Conservation (phyloP, 1,140 invertebrate species). For the Centruroides vittatus region DNA sequence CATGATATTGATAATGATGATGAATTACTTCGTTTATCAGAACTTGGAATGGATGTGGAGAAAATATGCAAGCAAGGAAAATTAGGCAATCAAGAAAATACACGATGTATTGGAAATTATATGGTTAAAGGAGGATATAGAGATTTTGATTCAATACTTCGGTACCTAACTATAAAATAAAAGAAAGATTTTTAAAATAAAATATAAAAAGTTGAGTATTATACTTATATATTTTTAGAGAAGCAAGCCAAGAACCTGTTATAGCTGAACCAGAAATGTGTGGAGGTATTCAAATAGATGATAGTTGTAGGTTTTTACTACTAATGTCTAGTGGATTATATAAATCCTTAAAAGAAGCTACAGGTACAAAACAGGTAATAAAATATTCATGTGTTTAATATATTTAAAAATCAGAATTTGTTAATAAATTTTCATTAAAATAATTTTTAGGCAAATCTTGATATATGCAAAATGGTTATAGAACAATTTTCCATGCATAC, state of each 20-base stretch:
- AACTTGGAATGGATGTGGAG: conserved; percentile 50
- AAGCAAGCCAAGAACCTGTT: conserved; percentile 57
- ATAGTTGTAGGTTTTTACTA: conserved; percentile 65
- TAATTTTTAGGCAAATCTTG: conserved; percentile 49
- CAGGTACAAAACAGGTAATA: conserved; percentile 38
- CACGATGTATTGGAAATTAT: conserved; percentile 75
- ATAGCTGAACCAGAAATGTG: conserved; percentile 68
- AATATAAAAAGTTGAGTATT: background rate
- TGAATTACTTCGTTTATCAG: conserved; percentile 55
- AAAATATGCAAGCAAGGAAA: conserved; percentile 41
- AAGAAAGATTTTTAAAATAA: background rate
- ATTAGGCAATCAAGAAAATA: conserved; percentile 37
- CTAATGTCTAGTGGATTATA: conserved; percentile 73
- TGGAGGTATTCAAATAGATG: conserved; percentile 60
- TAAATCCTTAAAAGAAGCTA: conserved; percentile 65
- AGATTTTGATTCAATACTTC: conserved; percentile 50
- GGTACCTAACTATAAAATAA: conserved; percentile 19
- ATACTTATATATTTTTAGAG: conserved; percentile 20
- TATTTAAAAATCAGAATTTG: no score
- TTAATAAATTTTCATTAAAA: no score
- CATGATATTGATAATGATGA: conserved; percentile 72
- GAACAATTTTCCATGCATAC: conserved; percentile 65
- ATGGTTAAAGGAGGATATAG: conserved; percentile 71
- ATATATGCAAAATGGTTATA: conserved; percentile 59
- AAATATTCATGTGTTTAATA: conserved; percentile 5